A percentile compares a stretch with the other conserved stretches of the same genome.
Evolutionary conservation across 2,113 vertebrate species (phyloP).

Genomic region (Cyphomyrus plagiostoma): DNA sequence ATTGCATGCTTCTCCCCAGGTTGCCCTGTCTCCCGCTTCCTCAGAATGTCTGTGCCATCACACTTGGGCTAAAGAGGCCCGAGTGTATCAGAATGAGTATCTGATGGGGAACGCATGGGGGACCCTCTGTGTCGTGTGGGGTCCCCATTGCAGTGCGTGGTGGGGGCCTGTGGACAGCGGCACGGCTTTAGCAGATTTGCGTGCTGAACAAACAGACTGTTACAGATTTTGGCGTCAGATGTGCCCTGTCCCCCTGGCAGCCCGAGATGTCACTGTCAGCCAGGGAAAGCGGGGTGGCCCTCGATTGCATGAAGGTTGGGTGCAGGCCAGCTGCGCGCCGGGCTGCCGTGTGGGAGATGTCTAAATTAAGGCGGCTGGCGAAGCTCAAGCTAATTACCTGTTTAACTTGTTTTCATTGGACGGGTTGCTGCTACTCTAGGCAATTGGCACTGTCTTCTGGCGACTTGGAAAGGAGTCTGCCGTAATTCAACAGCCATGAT

Average conservation of each 20-base stretch:
- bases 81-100: background rate
- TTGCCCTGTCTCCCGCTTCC: background rate
- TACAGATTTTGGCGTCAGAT: background rate
- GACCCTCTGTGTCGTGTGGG: background rate
- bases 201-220: background rate
- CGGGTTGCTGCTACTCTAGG: background rate
- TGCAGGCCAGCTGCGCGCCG: background rate
- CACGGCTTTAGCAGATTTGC: background rate
- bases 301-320: slow-evolving; percentile 31
- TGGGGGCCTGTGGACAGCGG: background rate
- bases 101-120: background rate
- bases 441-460: background rate
- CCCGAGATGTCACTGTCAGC: slow-evolving; percentile 38
- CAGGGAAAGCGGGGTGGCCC: slow-evolving; percentile 21
- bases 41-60: background rate
- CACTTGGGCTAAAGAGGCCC: background rate
- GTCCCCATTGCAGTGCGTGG: background rate
- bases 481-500: background rate
- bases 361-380: slow-evolving; percentile 17
- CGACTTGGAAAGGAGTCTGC: background rate
- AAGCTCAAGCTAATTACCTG: slow-evolving; percentile 19
- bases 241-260: slow-evolving; percentile 20
- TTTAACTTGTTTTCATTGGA: slow-evolving; percentile 26
- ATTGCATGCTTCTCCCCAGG: slow-evolving; percentile 5
- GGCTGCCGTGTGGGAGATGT: background rate